Evolutionary conservation across 2,888 invertebrate species (phyloP).

Genomic region (Antheraea assamensis): DNA sequence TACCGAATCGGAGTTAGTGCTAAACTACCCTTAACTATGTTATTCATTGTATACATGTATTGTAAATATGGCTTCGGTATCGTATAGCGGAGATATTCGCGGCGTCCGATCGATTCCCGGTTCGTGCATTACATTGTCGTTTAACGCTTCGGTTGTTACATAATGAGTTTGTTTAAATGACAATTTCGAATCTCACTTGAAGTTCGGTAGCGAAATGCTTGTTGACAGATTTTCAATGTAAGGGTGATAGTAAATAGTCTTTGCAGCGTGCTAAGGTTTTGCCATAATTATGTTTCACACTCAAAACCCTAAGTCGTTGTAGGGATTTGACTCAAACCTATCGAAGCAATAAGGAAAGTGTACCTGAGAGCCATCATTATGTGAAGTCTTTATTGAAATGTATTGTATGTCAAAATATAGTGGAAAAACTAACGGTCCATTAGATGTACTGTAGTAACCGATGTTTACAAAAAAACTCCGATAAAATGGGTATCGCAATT

Average conservation of each 20-base stretch:
- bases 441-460: no score
- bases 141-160: not conserved
- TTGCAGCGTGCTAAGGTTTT: no score
- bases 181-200: not conserved
- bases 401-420: not conserved
- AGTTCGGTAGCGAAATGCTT: no score
- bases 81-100: conserved; percentile 11
- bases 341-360: not conserved
- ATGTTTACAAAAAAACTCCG: no score
- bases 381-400: not conserved
- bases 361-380: not conserved
- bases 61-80: conserved; percentile 21
- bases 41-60: not conserved
- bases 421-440: not conserved
- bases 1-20: not conserved
- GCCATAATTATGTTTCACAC: no score
- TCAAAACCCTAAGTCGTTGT: not conserved
- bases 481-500: no score
- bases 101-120: conserved; percentile 2
- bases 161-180: not conserved
- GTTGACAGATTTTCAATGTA: no score
- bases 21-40: not conserved
- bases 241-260: no score
- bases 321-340: not conserved
- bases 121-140: conserved; percentile 22